phyloP scores from a whole-genome alignment of 2,888 invertebrate species.

The Ctena decussata region DNA sequence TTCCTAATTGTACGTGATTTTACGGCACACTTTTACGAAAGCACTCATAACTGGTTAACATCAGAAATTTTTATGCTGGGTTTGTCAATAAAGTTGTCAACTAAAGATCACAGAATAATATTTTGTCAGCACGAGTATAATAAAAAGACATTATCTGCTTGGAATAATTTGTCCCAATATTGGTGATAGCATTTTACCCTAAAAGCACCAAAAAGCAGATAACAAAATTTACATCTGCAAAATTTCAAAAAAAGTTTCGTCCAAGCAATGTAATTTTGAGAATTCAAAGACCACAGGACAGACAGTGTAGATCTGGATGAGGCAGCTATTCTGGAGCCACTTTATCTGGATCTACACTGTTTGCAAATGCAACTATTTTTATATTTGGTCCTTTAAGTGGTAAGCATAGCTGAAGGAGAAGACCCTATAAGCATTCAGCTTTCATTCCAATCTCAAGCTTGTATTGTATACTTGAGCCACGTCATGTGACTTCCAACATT shows the following conservation, averaged over 20 bases:
- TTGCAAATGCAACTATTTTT: too few species aligned
- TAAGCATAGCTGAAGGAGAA: too few species aligned
- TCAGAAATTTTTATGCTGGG: not conserved
- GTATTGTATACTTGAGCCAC: too few species aligned
- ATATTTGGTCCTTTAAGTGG: too few species aligned
- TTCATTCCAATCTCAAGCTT: too few species aligned
- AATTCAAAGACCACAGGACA: not conserved
- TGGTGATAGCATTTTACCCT: not conserved
- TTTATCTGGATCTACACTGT: too few species aligned
- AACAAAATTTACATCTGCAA: too few species aligned
- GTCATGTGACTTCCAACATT: too few species aligned
- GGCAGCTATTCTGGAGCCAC: not conserved
- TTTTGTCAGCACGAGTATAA: not conserved
- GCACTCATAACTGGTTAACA: constrained; percentile 5
- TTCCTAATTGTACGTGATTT: not conserved
- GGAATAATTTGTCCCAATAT: not conserved
- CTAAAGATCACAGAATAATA: not conserved
- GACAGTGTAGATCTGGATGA: not conserved
- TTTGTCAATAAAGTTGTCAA: constrained; percentile 8
- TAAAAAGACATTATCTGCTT: constrained; percentile 1
- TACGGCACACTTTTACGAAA: not conserved
- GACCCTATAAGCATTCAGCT: too few species aligned
- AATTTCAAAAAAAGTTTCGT: too few species aligned
- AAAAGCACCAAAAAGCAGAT: too few species aligned
- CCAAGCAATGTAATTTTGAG: too few species aligned